These are phyloP conservation scores for Harpagifer antarcticus DNA, from an alignment of 2,797 vertebrate genomes.

Conservation along the genomic window DNA sequence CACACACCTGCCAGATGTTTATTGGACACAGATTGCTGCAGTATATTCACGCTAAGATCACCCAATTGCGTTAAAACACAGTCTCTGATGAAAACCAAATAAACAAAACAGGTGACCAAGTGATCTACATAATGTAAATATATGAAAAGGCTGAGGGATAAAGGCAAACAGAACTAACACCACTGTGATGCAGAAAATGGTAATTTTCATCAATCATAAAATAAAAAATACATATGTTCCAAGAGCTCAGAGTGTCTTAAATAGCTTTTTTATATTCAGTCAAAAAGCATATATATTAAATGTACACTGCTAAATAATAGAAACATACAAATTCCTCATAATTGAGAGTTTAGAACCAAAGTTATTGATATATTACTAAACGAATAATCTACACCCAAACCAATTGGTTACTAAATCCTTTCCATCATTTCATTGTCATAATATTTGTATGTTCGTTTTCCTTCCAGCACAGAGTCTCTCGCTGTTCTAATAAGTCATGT, in stretches of 20 bases:
- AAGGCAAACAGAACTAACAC: neutral
- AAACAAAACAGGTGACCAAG: neutral
- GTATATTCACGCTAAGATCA: neutral
- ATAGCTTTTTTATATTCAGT: neutral
- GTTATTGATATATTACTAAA: neutral
- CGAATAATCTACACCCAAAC: neutral
- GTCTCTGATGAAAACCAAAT: too few relatives aligned
- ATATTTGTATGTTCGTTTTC: neutral
- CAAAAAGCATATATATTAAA: neutral
- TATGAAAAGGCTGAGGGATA: neutral
- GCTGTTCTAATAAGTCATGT: slow-evolving; percentile 84
- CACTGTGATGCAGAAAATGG: neutral
- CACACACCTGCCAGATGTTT: too few relatives aligned
- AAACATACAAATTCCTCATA: neutral
- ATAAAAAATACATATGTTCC: too few relatives aligned
- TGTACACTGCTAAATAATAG: neutral
- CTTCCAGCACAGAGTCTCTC: slow-evolving; percentile 71
- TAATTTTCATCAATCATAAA: neutral
- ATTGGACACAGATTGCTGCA: neutral
- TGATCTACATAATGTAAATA: neutral
- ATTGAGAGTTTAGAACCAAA: neutral
- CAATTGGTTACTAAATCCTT: neutral
- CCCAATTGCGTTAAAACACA: too few relatives aligned
- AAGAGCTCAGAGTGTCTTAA: neutral
- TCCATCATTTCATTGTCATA: neutral